Evolutionary conservation across 2,113 vertebrate species (phyloP).

Genomic region (Alosa alosa): DNA sequence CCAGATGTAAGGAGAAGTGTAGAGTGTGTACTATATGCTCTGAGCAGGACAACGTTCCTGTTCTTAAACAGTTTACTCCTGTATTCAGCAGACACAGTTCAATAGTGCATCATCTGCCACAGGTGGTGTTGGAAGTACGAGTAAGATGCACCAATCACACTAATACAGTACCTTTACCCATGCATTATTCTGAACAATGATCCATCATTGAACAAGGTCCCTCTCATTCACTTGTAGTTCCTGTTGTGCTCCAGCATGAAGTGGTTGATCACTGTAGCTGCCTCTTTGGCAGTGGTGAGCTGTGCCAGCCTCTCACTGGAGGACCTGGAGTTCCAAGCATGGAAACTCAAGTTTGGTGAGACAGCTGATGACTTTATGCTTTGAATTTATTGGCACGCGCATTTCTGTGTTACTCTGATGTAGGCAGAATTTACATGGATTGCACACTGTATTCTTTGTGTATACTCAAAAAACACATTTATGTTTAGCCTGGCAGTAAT

Average conservation of each 20-base stretch:
- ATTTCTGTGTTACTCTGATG: not conserved
- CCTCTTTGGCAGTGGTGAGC: constrained; percentile 58
- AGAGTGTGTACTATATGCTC: not conserved
- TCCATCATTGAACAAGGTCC: not conserved
- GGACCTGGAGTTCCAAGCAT: constrained; percentile 74
- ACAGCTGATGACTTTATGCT: not conserved
- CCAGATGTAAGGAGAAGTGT: not conserved
- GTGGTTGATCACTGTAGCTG: constrained; percentile 55
- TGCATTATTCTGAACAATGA: not conserved
- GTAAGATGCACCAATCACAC: not conserved
- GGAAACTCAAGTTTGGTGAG: constrained; percentile 69
- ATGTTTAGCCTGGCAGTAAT: not conserved
- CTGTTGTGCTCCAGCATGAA: constrained; percentile 62
- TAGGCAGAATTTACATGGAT: not conserved
- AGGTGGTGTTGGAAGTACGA: not conserved
- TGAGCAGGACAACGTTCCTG: not conserved
- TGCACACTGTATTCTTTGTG: not conserved
- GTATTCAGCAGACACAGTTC: not conserved
- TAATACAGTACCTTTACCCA: not conserved
- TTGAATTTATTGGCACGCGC: not conserved
- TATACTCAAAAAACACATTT: not conserved
- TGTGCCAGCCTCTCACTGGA: constrained; percentile 58
- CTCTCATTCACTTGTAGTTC: not conserved
- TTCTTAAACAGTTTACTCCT: not conserved
- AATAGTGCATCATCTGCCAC: not conserved